Base-by-base conservation (phyloP, 2,888 invertebrate species). In the Pristionchus mayeri region DNA sequence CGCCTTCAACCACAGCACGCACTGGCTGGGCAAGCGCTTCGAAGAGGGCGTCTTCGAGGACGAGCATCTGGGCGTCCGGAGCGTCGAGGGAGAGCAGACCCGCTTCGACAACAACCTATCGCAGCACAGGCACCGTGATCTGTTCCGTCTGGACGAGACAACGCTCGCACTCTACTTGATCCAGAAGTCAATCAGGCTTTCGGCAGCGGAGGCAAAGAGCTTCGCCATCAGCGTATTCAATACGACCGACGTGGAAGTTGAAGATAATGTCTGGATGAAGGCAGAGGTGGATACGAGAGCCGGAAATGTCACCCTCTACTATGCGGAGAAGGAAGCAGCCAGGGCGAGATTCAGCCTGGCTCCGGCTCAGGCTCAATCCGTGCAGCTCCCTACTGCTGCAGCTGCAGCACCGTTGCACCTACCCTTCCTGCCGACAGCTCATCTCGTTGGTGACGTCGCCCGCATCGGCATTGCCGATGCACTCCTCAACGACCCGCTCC, bases 61-160 rank as follows among this genome's bases (percentile, higher is more conserved):
- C 76, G 86, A 87, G 75, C 79, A 91, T 18, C 83, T 91, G 27
- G 91, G 91, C 76, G 90, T 88, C 24, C 63, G 87, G 34, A 85
- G 86, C 11, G 84, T 85, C 13, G 82, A 86, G 63, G 82, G 78
- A 3, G 88, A 88, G 4, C 48, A 85, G 0, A 48, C 87, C 13
- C 82, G 79, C 13, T 86, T 89, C 76, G 88, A 88, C 60, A 89
- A 89, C 54, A 84, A 85, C 50, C 71, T 90, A 0, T 87, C 88
- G 13, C 85, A 86, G 37, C 78, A 87, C 13, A 57, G 88, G 40
- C 89, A 89, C 84, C 86, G 87, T 13, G 83, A 86, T 27, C 84
- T 89, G 27, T 88, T 89, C 85, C 85, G 85, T 75, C 86, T 87
- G 67, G 48, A 44, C 9, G 1, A n/a, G n/a, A 3, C 21, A 2